Base-by-base conservation (phyloP, 2,888 invertebrate genomes). In the Acanthopleura granulata region DNA sequence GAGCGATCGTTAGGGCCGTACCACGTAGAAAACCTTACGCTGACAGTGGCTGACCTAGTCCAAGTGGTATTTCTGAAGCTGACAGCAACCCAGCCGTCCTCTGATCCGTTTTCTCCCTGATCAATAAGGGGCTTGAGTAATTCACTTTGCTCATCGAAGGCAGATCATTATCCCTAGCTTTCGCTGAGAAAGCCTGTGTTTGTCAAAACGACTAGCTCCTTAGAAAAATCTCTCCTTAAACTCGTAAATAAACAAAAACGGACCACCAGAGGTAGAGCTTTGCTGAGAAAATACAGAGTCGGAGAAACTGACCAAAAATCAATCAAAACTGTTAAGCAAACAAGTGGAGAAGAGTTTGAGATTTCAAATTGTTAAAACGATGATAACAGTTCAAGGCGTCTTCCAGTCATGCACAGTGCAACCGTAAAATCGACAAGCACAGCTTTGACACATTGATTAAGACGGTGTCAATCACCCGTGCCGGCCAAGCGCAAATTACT, bases 161-260 rank as follows among this genome's bases (percentile, higher is more conserved):
- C n/a, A 57, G 57, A 57, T 57, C 57, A 57, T 57, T 57, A 57
- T 57, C 57, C 22, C 57, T 57, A 57, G 57, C 57, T 22, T 57
- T 57, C 12, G n/a, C n/a, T 1, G 12, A 57, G 57, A 57, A n/a
- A n/a, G 18, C 57, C 22, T 57, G n/a, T 57, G 57, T 57, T 57
- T 57, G 22, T n/a, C 18, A 18, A 57, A 57, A 22, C 22, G 22
- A 22, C 57, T 18, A 18, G 22, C 18, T 22, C 57, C 57, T n/a
- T 57, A 57, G 57, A 57, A 57, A n/a, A 57, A 57, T 18, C 22
- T n/a, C n/a, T 57, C 22, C 57, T 57, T 57, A 57, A 57, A 57
- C 6, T 57, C 57, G 22, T 57, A 57, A 57, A 57, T 22, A 57
- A 57, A 57, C 57, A 57, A 18, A 57, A 57, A 57, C 57, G 18